phyloP scores from a whole-genome alignment of 2,797 vertebrate species.

The Squalus acanthias region DNA sequence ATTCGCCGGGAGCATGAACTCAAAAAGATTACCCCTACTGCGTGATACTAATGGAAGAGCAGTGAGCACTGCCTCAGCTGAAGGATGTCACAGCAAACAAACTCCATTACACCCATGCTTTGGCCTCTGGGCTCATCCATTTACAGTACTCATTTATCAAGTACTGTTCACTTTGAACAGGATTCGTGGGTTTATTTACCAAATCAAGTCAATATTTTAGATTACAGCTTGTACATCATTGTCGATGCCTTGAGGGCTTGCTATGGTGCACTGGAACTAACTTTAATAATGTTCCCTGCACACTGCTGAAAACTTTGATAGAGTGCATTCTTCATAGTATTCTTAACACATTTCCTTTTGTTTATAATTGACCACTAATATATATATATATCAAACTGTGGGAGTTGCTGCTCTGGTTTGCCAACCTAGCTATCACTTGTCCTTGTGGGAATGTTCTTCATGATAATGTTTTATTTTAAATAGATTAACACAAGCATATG shows the following conservation, averaged over 20 bases:
- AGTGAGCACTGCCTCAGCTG: not conserved
- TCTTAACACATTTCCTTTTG: not conserved
- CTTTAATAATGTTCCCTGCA: constrained; percentile 41
- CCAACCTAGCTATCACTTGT: not conserved
- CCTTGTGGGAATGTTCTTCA: not conserved
- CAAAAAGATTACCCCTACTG: not conserved
- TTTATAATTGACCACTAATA: not conserved
- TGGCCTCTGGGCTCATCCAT: constrained; percentile 40
- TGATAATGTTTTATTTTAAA: not conserved
- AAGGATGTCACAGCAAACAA: not conserved
- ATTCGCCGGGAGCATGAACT: not conserved
- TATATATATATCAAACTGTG: not conserved
- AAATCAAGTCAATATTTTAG: constrained; percentile 56
- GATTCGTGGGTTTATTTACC: constrained; percentile 52
- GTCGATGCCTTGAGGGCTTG: constrained; percentile 48
- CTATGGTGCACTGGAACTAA: constrained; percentile 36
- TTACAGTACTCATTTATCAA: constrained; percentile 48
- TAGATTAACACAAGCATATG: not conserved
- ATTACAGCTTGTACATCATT: constrained; percentile 51
- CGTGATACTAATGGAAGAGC: not conserved
- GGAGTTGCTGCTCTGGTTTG: not conserved
- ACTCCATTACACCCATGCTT: not conserved
- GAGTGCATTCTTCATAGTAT: not conserved
- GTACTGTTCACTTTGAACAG: constrained; percentile 50
- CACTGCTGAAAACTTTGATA: constrained; percentile 22